Percentiles rank a stretch among this genome's conserved stretches.
phyloP scores from a whole-genome alignment of 92 coral and sea anemone genomes.

The Isaurus tuberculatus region DNA sequence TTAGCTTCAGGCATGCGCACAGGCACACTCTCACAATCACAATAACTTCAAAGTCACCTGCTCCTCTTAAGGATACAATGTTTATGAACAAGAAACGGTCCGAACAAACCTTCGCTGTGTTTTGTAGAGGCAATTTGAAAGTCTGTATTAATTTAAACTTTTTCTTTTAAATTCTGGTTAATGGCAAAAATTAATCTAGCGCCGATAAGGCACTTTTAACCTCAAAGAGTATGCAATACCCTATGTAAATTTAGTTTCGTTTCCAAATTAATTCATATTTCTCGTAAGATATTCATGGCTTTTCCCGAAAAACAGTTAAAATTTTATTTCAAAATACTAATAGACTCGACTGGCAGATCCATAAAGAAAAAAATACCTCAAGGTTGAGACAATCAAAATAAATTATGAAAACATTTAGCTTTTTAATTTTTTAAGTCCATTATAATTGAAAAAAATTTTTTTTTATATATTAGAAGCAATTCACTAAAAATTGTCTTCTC shows the following conservation, averaged over 20 bases:
- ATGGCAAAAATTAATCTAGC: not conserved
- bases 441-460: not conserved
- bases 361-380: not conserved
- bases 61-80: not conserved
- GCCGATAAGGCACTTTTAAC: not conserved
- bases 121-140: not conserved
- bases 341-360: not conserved
- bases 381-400: not conserved
- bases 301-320: not conserved
- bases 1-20: slow-evolving; percentile 1
- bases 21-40: not conserved
- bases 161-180: not conserved
- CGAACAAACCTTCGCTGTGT: not conserved
- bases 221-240: not conserved
- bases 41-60: not conserved
- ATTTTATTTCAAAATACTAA: not conserved
- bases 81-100: not conserved
- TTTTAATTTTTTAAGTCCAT: not conserved
- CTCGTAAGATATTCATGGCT: not conserved
- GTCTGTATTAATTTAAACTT: not conserved
- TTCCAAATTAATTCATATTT: not conserved
- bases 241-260: not conserved
- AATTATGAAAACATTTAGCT: not conserved
- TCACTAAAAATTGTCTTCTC: not conserved
- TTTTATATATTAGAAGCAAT: not conserved